Conservation (phyloP, 2,888 invertebrate genomes). For the Polymixis flavicincta region DNA sequence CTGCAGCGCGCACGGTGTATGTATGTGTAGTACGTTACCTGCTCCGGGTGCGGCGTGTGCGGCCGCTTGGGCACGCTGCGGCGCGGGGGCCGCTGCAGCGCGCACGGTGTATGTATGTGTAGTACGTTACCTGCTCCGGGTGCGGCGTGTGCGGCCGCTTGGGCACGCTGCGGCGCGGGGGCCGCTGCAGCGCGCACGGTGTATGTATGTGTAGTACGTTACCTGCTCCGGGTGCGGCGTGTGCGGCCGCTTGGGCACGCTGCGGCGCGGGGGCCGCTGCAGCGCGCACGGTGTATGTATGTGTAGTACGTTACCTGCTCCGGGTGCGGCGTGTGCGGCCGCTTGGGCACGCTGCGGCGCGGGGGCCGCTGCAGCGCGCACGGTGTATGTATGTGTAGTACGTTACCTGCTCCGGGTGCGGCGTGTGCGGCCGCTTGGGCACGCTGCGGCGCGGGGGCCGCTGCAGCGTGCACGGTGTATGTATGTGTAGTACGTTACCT, state of each 20-base stretch:
- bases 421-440: constrained; percentile 66
- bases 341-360: constrained; percentile 63
- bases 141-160: constrained; percentile 64
- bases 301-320: constrained; percentile 43
- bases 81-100: constrained; percentile 78
- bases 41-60: constrained; percentile 56
- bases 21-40: constrained; percentile 19
- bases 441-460: constrained; percentile 71
- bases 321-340: constrained; percentile 58
- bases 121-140: constrained; percentile 46
- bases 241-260: constrained; percentile 65
- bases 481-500: constrained; percentile 19
- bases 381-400: constrained; percentile 55
- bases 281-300: constrained; percentile 71
- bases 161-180: constrained; percentile 65
- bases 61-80: constrained; percentile 63
- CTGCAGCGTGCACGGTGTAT: constrained; percentile 77
- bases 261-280: constrained; percentile 77
- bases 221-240: constrained; percentile 55
- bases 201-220: constrained; percentile 12
- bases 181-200: constrained; percentile 81
- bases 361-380: constrained; percentile 80
- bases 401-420: constrained; percentile 51
- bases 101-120: constrained; percentile 69
- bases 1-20: constrained; percentile 77